Conservation (phyloP, 2,888 invertebrate genomes). For the Microctonus hyperodae region DNA sequence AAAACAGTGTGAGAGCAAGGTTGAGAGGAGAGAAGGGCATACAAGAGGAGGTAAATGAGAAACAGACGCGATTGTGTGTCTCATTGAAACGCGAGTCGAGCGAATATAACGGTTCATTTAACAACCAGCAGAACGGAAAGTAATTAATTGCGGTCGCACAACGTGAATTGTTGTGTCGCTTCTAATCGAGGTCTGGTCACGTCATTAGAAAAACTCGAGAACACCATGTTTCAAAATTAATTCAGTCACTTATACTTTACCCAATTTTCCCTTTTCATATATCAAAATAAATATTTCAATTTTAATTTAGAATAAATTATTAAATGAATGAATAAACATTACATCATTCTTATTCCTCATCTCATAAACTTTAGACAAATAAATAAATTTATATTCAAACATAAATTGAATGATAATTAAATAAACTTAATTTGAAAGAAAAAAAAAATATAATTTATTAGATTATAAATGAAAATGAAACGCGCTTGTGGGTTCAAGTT, state of each 20-base stretch:
- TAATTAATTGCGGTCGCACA: slow-evolving; percentile 31
- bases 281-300: neutral
- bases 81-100: slow-evolving; percentile 12
- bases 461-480: neutral
- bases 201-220: slow-evolving; percentile 8
- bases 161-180: slow-evolving; percentile 7
- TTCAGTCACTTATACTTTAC: neutral
- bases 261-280: neutral
- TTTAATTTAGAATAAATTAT: neutral
- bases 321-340: neutral
- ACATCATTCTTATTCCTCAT: no score
- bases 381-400: neutral
- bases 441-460: neutral
- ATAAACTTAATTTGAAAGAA: neutral
- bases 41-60: neutral
- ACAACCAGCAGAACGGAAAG: slow-evolving; percentile 15
- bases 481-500: slow-evolving; percentile 26
- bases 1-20: neutral
- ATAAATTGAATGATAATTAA: neutral
- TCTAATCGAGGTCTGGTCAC: slow-evolving; percentile 7
- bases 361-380: neutral
- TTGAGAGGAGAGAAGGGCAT: neutral
- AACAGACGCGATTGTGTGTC: slow-evolving; percentile 5
- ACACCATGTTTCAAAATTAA: neutral
- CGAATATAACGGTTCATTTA: slow-evolving; percentile 20